Percentiles rank a stretch among this genome's conserved stretches.
These are phyloP conservation scores for Aleadryas rufinucha DNA, from an alignment of 2,113 vertebrate species.

Conservation along the genomic window DNA sequence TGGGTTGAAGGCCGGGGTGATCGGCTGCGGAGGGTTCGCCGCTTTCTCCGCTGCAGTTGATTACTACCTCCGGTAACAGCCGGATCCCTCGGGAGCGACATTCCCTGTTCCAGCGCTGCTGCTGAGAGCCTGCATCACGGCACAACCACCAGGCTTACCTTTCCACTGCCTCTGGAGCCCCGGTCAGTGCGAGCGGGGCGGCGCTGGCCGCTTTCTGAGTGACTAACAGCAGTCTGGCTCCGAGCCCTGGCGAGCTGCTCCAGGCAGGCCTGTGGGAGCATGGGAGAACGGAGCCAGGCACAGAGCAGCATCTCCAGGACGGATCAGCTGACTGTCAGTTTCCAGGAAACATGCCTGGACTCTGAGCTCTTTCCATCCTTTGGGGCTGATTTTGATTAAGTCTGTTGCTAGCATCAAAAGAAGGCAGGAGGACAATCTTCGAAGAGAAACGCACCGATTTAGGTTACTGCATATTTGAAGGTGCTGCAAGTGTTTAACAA, in stretches of 20 bases:
- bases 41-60: constrained; percentile 95
- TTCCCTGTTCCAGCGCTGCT: not conserved
- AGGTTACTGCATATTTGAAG: not conserved
- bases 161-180: not conserved
- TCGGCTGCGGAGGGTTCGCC: constrained; percentile 95
- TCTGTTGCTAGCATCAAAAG: not conserved
- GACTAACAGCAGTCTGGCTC: constrained; percentile 13
- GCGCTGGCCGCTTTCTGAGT: not conserved
- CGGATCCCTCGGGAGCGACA: not conserved
- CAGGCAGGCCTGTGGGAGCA: not conserved
- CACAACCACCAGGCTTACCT: not conserved
- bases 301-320: not conserved
- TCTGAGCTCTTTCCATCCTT: not conserved
- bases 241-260: not conserved
- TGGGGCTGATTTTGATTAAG: constrained; percentile 37
- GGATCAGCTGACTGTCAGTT: constrained; percentile 47
- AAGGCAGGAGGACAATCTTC: not conserved
- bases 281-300: not conserved
- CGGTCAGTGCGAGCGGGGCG: not conserved
- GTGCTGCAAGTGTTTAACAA: not conserved
- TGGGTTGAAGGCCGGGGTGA: constrained; percentile 88
- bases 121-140: not conserved
- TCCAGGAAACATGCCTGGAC: constrained; percentile 37
- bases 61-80: constrained; percentile 87
- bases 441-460: not conserved